Evolutionary conservation across 2,113 vertebrate genomes (phyloP), one percentile per base, ranked within the genome.

Genomic region (Saguinus imperator): DNA sequence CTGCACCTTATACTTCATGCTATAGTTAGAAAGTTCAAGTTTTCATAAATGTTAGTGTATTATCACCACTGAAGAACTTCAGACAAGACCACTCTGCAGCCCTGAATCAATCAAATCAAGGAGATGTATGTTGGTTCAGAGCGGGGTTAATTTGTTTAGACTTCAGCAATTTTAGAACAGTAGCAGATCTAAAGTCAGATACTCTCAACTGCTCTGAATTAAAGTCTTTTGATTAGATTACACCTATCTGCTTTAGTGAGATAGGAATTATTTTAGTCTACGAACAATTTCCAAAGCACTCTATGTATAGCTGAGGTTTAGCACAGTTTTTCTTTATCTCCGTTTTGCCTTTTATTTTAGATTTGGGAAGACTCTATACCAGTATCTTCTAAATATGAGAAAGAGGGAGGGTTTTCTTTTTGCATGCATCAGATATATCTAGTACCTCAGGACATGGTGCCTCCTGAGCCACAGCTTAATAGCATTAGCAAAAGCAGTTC

Each of bases 121-220:
- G 87, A 85, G 81, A 48, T 12, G 11, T 32, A 66, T 23, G 20
- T 70, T 76, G 73, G 70, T 58, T 92, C 55, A 80, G 50, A 91
- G 66, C 35, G 35, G 92, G 91, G 77, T 94, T 93, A 83, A 97
- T 91, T 84, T 55, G 70, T 2, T 95, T 70, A 57, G 76, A 95
- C 64, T 76, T 97, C 32, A 94, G 29, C 3, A 77, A 92, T 86
- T 68, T 94, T 87, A 92, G 79, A 77, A 89, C 52, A 93, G 90
- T 76, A 91, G 76, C 80, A 94, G 88, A 82, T 79, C 75, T 66
- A n/a, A 87, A 97, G 94, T 95, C 95, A 97, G 91, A 85, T 18
- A 92, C 50, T 96, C 11, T 0, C 93, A 91, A 77, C 0, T 0
- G 43, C 91, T 57, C 14, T 29, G 55, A 93, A 77, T 52, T 57